These are phyloP conservation scores for Hetaerina americana DNA, from an alignment of 1,140 invertebrate genomes.

Conservation along the genomic window DNA sequence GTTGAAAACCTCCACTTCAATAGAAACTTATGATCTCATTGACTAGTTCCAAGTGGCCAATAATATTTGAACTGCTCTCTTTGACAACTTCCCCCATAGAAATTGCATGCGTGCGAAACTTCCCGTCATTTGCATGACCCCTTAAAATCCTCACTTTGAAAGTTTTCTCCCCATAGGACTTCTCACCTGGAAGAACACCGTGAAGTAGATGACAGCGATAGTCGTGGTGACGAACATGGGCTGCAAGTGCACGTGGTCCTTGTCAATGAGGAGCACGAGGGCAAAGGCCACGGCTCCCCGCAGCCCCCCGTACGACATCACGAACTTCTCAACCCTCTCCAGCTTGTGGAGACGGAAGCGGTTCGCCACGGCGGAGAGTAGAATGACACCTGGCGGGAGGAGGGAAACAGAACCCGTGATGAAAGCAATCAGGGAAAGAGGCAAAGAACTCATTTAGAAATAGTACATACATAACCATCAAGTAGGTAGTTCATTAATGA, in stretches of 20 bases:
- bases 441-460: too few relatives aligned
- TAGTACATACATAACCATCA: too few relatives aligned
- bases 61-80: too few relatives aligned
- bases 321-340: constrained; percentile 92
- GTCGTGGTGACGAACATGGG: constrained; percentile 95
- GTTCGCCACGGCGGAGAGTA: constrained; percentile 82
- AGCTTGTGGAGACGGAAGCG: constrained; percentile 81
- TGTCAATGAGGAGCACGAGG: constrained; percentile 81
- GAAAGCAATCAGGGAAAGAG: too few relatives aligned
- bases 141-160: neutral
- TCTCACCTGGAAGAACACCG: constrained; percentile 76
- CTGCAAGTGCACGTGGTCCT: constrained; percentile 58
- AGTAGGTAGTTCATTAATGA: too few relatives aligned
- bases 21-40: too few relatives aligned
- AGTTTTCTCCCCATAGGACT: too few relatives aligned
- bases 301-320: constrained; percentile 97
- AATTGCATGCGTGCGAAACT: neutral
- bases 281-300: constrained; percentile 98
- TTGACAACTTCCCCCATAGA: too few relatives aligned
- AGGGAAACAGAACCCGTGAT: too few relatives aligned
- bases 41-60: too few relatives aligned
- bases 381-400: constrained; percentile 79
- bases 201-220: constrained; percentile 96
- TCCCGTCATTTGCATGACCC: neutral
- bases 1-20: too few relatives aligned